Evolutionary conservation across 2,113 vertebrate genomes (phyloP).

Genomic region (Morone chrysops): DNA sequence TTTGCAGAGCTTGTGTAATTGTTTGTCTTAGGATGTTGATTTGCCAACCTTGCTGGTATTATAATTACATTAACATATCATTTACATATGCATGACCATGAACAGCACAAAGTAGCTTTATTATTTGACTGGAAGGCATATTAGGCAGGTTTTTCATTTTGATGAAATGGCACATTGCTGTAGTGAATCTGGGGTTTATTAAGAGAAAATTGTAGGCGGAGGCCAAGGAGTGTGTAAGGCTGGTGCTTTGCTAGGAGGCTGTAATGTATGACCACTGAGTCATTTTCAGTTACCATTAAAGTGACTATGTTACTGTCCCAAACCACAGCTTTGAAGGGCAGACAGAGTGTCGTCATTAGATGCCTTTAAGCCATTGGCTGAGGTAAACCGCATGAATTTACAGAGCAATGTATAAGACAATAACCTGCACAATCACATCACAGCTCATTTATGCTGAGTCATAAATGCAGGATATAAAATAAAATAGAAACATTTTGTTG

Average conservation of each 20-base stretch:
- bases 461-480: not conserved
- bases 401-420: not conserved
- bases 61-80: not conserved
- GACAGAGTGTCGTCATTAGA: not conserved
- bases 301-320: not conserved
- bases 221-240: too few species aligned
- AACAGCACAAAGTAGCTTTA: not conserved
- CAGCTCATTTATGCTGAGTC: not conserved
- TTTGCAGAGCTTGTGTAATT: not conserved
- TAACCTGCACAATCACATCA: not conserved
- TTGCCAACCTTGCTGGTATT: not conserved
- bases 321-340: constrained; percentile 24
- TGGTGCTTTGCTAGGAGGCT: not conserved
- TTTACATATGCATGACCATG: not conserved
- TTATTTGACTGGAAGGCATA: not conserved
- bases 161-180: not conserved
- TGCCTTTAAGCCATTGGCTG: not conserved
- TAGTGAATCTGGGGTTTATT: not conserved
- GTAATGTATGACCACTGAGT: not conserved
- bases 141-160: not conserved
- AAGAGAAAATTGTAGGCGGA: too few species aligned
- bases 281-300: constrained; percentile 11
- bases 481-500: not conserved
- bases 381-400: not conserved
- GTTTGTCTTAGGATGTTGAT: constrained; percentile 1